These are phyloP conservation scores for Sebastes cheni DNA, from an alignment of 2,797 vertebrate species.

Conservation along the genomic window DNA sequence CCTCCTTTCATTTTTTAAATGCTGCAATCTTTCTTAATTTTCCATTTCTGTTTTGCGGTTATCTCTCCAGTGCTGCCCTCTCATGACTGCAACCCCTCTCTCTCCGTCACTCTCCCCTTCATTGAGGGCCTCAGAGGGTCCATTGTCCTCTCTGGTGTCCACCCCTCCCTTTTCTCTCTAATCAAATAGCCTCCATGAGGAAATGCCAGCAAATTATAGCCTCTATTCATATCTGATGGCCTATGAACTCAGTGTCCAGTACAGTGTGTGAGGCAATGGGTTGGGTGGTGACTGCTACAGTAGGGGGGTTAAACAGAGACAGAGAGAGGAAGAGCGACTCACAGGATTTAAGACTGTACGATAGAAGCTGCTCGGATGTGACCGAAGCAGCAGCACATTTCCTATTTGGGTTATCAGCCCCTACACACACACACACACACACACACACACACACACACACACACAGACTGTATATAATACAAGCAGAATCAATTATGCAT, in stretches of 20 bases:
- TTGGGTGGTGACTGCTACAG: background rate
- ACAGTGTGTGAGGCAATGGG: constrained; percentile 1
- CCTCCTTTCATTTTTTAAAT: background rate
- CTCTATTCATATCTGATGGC: constrained; percentile 80
- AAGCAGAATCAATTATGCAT: background rate
- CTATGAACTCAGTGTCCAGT: constrained; percentile 59
- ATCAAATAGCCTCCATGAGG: constrained; percentile 79
- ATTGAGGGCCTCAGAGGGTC: constrained; percentile 63
- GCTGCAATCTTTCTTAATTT: background rate
- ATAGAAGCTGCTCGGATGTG: constrained; percentile 52
- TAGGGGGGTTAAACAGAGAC: background rate
- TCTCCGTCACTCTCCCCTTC: background rate
- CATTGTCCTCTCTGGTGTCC: constrained; percentile 72
- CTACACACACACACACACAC: background rate
- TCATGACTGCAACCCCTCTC: constrained; percentile 14
- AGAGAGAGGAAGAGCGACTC: constrained; percentile 31
- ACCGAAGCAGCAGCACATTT: constrained; percentile 47
- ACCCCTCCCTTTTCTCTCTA: constrained; percentile 62
- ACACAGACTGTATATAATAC: background rate
- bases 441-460: background rate
- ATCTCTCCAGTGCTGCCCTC: constrained; percentile 1
- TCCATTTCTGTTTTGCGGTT: background rate
- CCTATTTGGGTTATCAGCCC: constrained; percentile 60
- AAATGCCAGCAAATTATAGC: constrained; percentile 84
- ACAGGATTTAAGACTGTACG: constrained; percentile 39